Percentiles rank a stretch among this genome's conserved stretches.
Evolutionary conservation across 2,113 vertebrate species (phyloP).

Genomic region (Mionectes macconnelli): DNA sequence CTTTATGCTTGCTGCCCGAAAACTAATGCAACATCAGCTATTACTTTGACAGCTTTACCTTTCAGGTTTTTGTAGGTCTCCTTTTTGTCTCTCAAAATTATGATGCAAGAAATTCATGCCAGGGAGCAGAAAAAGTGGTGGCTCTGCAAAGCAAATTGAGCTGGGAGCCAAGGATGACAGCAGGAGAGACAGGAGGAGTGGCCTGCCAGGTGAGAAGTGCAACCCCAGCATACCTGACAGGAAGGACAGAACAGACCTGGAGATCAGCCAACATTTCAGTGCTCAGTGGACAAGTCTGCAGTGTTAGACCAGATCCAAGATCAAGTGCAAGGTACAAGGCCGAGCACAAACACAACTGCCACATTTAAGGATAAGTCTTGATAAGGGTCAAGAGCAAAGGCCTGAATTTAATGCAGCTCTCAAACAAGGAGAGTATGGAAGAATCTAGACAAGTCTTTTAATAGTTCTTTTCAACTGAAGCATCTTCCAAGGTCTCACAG

Average conservation of each 20-base stretch:
- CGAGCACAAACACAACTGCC: neutral
- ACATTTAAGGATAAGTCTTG: neutral
- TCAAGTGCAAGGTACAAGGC: neutral
- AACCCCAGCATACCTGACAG: rapidly evolving
- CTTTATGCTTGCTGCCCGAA: neutral
- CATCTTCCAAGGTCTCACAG: neutral
- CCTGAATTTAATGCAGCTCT: neutral
- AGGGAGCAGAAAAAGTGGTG: neutral
- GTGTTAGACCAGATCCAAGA: neutral
- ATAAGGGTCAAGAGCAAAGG: neutral
- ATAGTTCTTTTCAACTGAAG: neutral
- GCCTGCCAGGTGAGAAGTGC: no score
- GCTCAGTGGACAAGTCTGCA: neutral
- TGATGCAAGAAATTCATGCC: neutral
- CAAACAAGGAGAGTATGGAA: neutral
- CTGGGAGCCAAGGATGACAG: neutral
- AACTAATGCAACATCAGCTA: neutral
- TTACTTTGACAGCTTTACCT: neutral
- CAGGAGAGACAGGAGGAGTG: neutral
- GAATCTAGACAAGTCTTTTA: neutral
- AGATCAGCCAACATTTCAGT: neutral
- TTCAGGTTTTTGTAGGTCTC: neutral
- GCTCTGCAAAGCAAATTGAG: neutral
- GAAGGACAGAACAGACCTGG: neutral
- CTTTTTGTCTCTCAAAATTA: neutral